These are phyloP conservation scores for Nannobrachium achirus DNA, from an alignment of 2,113 vertebrate genomes.

Conservation along the genomic window DNA sequence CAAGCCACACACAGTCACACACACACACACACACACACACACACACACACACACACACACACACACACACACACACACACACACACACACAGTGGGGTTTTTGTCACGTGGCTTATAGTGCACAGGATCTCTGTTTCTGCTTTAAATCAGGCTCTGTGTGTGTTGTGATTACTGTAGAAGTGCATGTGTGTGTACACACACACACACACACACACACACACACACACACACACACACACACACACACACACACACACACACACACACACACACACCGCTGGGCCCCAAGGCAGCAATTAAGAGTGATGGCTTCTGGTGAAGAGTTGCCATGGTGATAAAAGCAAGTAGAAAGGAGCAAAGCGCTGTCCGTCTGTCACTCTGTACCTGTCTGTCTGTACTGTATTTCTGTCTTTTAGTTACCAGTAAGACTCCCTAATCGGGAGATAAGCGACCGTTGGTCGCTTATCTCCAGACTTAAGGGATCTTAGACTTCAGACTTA, in stretches of 20 bases:
- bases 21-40: constrained; percentile 1
- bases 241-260: constrained; percentile 1
- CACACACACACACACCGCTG: constrained; percentile 4
- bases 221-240: background rate
- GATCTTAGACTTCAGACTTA: too few relatives aligned
- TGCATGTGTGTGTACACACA: background rate
- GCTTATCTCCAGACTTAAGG: too few relatives aligned
- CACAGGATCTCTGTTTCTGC: background rate
- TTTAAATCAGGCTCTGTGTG: background rate
- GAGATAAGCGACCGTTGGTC: too few relatives aligned
- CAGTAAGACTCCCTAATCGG: too few relatives aligned
- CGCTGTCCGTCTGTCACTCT: background rate
- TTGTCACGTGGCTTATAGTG: background rate
- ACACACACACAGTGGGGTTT: background rate
- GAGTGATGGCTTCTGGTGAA: constrained; percentile 49
- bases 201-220: background rate
- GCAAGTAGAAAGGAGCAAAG: constrained; percentile 9
- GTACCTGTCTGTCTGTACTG: background rate
- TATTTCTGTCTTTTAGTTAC: background rate
- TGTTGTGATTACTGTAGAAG: too few relatives aligned
- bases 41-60: background rate
- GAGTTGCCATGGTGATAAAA: constrained; percentile 60
- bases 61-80: too few relatives aligned
- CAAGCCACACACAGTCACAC: background rate
- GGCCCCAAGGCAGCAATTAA: constrained; percentile 62